These are phyloP conservation scores for Helleia helle DNA, from an alignment of 2,888 invertebrate genomes.

Conservation along the genomic window DNA sequence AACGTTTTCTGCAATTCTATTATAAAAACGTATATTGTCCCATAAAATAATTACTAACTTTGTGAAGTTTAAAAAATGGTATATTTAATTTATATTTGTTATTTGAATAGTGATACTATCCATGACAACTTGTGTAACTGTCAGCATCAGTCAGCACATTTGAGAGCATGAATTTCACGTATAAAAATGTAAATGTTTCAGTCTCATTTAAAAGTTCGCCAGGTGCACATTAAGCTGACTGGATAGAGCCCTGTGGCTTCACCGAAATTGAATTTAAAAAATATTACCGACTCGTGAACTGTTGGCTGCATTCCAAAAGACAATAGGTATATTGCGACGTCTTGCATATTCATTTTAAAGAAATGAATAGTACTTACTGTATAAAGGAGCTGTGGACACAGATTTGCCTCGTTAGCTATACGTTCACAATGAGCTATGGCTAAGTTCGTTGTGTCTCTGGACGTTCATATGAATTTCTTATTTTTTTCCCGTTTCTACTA, in stretches of 20 bases:
- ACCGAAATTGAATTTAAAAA: conserved; percentile 73
- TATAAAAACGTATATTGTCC: no score
- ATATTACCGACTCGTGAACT: conserved; percentile 64
- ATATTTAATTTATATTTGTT: no score
- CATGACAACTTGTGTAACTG: not conserved
- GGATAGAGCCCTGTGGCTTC: conserved; percentile 64
- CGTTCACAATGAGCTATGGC: conserved; percentile 18
- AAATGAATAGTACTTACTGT: conserved; percentile 45
- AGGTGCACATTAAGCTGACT: conserved; percentile 69
- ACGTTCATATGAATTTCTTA: no score
- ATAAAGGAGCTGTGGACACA: conserved; percentile 27
- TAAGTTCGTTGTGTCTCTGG: no score
- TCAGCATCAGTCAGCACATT: conserved; percentile 3
- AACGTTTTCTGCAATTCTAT: no score
- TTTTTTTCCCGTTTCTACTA: no score
- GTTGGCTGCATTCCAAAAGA: conserved; percentile 68
- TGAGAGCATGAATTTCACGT: conserved; percentile 10
- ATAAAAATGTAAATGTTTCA: conserved; percentile 24
- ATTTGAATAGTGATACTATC: not conserved
- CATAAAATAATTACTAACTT: no score
- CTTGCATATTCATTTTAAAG: conserved; percentile 65
- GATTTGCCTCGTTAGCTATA: conserved; percentile 37
- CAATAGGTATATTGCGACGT: conserved; percentile 50
- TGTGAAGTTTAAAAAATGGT: no score
- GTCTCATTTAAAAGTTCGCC: conserved; percentile 65